Conservation (phyloP, 2,113 vertebrate species). For the Lophochroa leadbeateri region DNA sequence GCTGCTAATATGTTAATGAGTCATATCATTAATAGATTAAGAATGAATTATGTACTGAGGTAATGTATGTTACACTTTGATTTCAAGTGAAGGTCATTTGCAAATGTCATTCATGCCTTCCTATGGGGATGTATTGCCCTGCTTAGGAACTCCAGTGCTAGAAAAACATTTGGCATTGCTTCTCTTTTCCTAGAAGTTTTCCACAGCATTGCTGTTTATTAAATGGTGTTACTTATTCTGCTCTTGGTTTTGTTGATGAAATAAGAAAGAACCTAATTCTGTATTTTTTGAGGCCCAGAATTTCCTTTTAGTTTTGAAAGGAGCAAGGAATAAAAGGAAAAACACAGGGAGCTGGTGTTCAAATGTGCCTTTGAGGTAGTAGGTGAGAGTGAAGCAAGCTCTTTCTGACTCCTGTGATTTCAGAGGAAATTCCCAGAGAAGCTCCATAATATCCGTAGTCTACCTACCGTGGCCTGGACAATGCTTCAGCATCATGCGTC, state of each 20-base stretch:
- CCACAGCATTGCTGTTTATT: neutral
- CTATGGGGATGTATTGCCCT: neutral
- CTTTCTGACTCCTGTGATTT: neutral
- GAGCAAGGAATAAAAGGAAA: neutral
- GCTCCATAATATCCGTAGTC: neutral
- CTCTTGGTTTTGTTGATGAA: neutral
- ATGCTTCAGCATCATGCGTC: neutral
- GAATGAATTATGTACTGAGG: slow-evolving; percentile 17
- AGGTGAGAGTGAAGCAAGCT: neutral
- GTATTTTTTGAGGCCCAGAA: neutral
- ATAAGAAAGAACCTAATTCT: neutral
- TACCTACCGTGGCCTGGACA: neutral
- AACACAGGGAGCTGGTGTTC: neutral
- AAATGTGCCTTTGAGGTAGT: neutral
- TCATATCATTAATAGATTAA: slow-evolving; percentile 50
- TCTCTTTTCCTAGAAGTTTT: slow-evolving; percentile 34
- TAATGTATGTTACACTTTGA: neutral
- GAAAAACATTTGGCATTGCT: neutral
- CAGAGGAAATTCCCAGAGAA: neutral
- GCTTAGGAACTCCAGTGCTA: neutral
- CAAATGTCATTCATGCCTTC: neutral
- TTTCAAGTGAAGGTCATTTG: slow-evolving; percentile 19
- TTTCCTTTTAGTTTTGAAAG: neutral
- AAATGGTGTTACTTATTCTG: neutral
- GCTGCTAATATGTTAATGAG: slow-evolving; percentile 53